Percentiles rank a stretch among this genome's conserved stretches.
These are phyloP conservation scores for Gisinianus flammeolus DNA, from an alignment of 2,888 invertebrate genomes.

Conservation along the genomic window DNA sequence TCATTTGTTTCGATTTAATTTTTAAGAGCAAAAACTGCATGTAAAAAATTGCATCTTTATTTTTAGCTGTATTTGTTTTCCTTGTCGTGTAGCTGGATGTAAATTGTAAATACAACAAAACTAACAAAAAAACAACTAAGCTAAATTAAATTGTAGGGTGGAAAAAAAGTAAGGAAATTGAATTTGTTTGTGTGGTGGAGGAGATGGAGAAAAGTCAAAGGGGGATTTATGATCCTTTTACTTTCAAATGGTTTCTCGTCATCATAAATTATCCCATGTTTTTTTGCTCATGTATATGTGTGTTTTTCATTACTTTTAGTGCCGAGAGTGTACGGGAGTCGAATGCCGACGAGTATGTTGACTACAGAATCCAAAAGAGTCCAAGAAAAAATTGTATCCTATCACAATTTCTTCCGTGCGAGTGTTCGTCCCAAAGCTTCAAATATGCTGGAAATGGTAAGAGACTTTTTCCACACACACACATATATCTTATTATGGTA, in stretches of 20 bases:
- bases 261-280: background rate
- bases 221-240: constrained; percentile 13
- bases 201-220: background rate
- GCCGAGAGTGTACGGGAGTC: constrained; percentile 68
- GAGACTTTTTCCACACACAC: too few relatives aligned
- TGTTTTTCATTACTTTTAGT: constrained; percentile 61
- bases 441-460: constrained; percentile 82
- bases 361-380: constrained; percentile 67
- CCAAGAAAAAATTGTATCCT: constrained; percentile 74
- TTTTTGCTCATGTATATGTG: background rate
- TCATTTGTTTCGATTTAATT: too few relatives aligned
- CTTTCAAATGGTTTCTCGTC: background rate
- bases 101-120: background rate
- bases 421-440: constrained; percentile 75
- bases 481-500: too few relatives aligned
- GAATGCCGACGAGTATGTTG: constrained; percentile 67
- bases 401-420: constrained; percentile 78
- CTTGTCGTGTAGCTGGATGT: background rate
- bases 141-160: background rate
- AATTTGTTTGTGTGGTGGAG: background rate
- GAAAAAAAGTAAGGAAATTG: background rate
- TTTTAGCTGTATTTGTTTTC: too few relatives aligned
- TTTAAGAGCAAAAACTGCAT: too few relatives aligned
- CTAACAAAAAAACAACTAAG: background rate
- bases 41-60: too few relatives aligned